These are phyloP conservation scores for Cydia fagiglandana DNA, from an alignment of 1,140 invertebrate species.

Conservation along the genomic window DNA sequence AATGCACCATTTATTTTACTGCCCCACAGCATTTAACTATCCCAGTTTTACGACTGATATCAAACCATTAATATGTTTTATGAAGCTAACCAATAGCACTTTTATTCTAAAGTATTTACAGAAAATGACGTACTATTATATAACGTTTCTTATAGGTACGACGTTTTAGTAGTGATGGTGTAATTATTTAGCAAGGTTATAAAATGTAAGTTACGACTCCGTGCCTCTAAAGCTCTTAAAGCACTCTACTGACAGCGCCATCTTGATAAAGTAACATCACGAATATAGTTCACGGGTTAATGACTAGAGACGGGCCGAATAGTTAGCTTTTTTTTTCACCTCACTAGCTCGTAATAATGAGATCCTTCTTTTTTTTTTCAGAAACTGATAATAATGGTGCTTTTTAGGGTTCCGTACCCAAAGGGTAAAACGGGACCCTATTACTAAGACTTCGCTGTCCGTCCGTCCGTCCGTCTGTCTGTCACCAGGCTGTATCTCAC, in stretches of 20 bases:
- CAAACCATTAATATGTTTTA: slow-evolving; percentile 15
- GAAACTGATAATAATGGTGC: too few species aligned
- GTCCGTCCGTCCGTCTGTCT: too few species aligned
- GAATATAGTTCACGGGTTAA: slow-evolving; percentile 29
- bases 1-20: background rate
- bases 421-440: too few species aligned
- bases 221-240: slow-evolving; percentile 34
- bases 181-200: slow-evolving; percentile 27
- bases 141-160: background rate
- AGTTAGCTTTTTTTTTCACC: slow-evolving; percentile 22
- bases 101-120: background rate
- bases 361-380: too few species aligned
- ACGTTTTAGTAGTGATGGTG: background rate
- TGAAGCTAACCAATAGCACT: background rate
- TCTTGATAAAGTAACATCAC: slow-evolving; percentile 40
- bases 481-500: too few species aligned
- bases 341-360: too few species aligned
- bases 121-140: background rate
- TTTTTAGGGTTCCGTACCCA: too few species aligned
- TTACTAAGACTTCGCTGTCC: too few species aligned
- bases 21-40: background rate
- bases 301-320: slow-evolving; percentile 3
- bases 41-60: slow-evolving; percentile 6
- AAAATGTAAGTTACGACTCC: slow-evolving; percentile 29
- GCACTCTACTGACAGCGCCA: slow-evolving; percentile 40